A percentile compares a stretch with the other conserved stretches of the same genome.
Evolutionary conservation across 2,113 vertebrate species (phyloP).

Genomic region (Buteo buteo): DNA sequence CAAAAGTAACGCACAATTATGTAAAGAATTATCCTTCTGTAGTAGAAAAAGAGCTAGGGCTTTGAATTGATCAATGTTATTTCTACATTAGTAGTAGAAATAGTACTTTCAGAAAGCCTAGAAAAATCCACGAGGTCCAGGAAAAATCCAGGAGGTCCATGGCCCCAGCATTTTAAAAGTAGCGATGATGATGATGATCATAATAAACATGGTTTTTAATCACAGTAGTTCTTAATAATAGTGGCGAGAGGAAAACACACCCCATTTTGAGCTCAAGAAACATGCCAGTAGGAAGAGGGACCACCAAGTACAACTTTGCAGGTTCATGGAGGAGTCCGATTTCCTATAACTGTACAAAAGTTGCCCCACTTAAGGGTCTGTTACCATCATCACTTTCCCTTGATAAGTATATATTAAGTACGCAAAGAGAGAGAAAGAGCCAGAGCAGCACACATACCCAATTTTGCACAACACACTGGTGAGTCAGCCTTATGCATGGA

Average conservation of each 20-base stretch:
- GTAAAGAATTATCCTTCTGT: background rate
- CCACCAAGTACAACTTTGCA: background rate
- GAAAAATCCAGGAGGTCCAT: background rate
- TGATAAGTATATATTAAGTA: background rate
- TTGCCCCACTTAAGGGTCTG: background rate
- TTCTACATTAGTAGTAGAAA: background rate
- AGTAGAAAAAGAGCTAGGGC: background rate
- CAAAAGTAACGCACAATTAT: background rate
- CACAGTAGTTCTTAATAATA: background rate
- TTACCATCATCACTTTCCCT: background rate
- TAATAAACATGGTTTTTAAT: background rate
- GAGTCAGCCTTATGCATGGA: background rate
- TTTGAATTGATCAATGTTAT: background rate
- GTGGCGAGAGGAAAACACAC: background rate
- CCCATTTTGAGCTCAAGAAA: background rate
- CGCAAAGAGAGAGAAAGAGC: background rate
- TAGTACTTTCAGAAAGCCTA: background rate
- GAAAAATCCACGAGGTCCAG: background rate
- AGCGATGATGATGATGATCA: background rate
- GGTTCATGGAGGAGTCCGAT: fast-evolving
- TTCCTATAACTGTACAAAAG: background rate
- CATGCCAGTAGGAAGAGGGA: background rate
- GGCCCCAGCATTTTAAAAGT: background rate
- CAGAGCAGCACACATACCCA: background rate
- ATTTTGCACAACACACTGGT: background rate